Evolutionary conservation across 2,888 invertebrate genomes (phyloP).

Genomic region (Ypsolopha scabrella): DNA sequence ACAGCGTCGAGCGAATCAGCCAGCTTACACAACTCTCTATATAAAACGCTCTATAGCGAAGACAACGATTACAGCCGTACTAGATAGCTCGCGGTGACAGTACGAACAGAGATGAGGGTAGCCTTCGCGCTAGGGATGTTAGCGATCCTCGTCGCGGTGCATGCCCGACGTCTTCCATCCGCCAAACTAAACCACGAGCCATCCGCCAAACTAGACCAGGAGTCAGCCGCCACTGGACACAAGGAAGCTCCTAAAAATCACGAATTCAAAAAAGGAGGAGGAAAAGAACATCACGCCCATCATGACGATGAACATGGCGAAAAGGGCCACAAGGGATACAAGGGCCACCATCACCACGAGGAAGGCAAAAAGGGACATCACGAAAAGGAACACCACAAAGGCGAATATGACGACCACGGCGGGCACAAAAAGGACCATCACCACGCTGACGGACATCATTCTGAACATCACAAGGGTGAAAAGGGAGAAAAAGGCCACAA

Average conservation of each 20-base stretch:
- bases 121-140: conserved; percentile 37
- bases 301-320: conserved; percentile 76
- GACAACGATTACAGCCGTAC: neutral
- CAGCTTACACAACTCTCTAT: conserved; percentile 62
- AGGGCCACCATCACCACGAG: conserved; percentile 75
- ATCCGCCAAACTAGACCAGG: conserved; percentile 27
- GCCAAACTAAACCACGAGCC: neutral
- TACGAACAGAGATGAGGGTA: conserved; percentile 34
- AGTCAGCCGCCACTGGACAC: conserved; percentile 49
- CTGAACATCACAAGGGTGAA: conserved; percentile 74
- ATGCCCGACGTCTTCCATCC: conserved; percentile 38
- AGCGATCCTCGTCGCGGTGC: conserved; percentile 26
- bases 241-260: conserved; percentile 58
- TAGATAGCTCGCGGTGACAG: neutral
- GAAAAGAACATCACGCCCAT: conserved; percentile 75
- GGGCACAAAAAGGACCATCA: conserved; percentile 74
- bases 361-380: conserved; percentile 81
- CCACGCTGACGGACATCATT: conserved; percentile 74
- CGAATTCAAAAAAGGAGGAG: conserved; percentile 73
- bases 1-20: neutral
- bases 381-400: conserved; percentile 75
- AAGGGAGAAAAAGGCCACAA: conserved; percentile 77
- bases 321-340: conserved; percentile 79
- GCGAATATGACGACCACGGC: conserved; percentile 73
- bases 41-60: conserved; percentile 44